A percentile compares a stretch with the other conserved stretches of the same genome.
These are phyloP conservation scores for Dexiosoma caninum DNA, from an alignment of 2,888 invertebrate genomes.

Conservation along the genomic window DNA sequence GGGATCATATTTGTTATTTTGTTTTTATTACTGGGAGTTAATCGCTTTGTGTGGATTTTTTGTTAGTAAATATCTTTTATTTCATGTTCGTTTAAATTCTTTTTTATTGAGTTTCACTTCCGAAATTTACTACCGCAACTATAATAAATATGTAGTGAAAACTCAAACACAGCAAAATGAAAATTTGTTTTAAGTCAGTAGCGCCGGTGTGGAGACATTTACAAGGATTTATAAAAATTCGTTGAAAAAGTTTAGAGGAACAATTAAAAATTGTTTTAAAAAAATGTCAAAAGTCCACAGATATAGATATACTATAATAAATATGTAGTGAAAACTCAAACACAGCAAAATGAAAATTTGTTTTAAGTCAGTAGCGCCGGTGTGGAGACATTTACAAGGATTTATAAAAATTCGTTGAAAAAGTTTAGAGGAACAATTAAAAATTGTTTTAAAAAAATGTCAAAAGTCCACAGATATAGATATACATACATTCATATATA, in stretches of 20 bases:
- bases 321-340: conserved; percentile 28
- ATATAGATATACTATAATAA: conserved; percentile 52
- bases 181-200: background rate
- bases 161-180: background rate
- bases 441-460: too few relatives aligned
- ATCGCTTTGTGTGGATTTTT: conserved; percentile 54
- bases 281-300: too few relatives aligned
- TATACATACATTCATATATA: too few relatives aligned
- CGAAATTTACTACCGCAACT: conserved; percentile 59
- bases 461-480: too few relatives aligned
- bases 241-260: too few relatives aligned
- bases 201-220: too few relatives aligned
- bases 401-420: too few relatives aligned
- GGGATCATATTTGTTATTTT: conserved; percentile 31
- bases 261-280: too few relatives aligned
- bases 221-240: background rate
- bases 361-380: conserved; percentile 4
- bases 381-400: background rate
- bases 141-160: conserved; percentile 48
- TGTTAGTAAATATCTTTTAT: conserved; percentile 53
- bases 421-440: too few relatives aligned
- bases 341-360: background rate
- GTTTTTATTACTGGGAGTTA: conserved; percentile 14
- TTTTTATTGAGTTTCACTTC: conserved; percentile 46
- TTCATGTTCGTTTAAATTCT: background rate